Conservation (phyloP, 2,113 vertebrate species). For the Lasiurus borealis region DNA sequence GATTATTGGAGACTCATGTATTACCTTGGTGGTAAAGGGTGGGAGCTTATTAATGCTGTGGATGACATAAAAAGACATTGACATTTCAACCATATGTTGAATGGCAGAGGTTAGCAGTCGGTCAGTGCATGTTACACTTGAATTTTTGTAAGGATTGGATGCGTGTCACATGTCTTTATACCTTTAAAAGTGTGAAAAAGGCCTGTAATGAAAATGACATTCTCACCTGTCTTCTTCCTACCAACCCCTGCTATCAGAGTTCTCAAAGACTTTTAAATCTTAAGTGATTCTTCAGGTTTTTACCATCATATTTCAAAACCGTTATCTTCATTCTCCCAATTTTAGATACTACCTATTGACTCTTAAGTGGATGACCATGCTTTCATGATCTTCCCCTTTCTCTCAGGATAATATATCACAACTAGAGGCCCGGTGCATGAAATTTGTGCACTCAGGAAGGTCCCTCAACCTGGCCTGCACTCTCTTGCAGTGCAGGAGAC, state of each 20-base stretch:
- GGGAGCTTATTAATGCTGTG: not conserved
- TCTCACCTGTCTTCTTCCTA: not conserved
- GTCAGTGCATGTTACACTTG: slow-evolving; percentile 1
- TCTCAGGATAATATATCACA: not conserved
- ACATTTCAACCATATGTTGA: not conserved
- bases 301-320: slow-evolving; percentile 29
- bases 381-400: not conserved
- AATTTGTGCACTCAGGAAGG: too few relatives aligned
- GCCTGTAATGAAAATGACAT: not conserved
- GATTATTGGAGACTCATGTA: not conserved
- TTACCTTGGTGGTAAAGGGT: not conserved
- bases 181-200: not conserved
- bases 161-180: not conserved
- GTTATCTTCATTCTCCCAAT: not conserved
- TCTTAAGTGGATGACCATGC: not conserved
- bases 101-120: not conserved
- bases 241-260: not conserved
- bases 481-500: too few relatives aligned
- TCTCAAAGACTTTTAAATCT: not conserved
- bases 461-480: too few relatives aligned
- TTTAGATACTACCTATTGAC: not conserved
- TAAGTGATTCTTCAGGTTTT: not conserved
- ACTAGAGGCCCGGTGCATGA: too few relatives aligned
- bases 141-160: not conserved
- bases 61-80: not conserved